A percentile compares a stretch with the other conserved stretches of the same genome.
Conservation (phyloP, 2,113 vertebrate genomes). For the Tyto alba region DNA sequence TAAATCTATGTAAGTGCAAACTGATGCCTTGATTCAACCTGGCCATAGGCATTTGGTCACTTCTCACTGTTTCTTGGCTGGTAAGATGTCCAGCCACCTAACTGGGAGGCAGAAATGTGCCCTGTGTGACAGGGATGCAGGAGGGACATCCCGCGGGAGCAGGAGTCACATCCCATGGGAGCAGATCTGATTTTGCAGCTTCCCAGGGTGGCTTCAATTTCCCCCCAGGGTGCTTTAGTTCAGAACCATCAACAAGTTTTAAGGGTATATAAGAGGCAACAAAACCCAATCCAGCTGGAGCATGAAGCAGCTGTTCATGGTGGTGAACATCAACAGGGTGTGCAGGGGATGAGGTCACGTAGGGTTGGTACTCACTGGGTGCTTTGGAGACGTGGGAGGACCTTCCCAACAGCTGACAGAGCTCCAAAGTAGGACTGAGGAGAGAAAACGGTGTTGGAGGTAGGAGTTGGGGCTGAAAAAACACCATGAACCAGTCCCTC, state of each 20-base stretch:
- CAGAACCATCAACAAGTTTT: background rate
- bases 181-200: background rate
- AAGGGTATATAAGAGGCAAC: background rate
- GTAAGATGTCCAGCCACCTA: background rate
- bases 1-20: background rate
- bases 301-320: background rate
- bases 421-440: background rate
- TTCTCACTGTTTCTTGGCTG: fast-evolving
- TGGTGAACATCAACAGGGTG: background rate
- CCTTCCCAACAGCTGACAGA: background rate
- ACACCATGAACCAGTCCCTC: background rate
- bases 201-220: background rate
- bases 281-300: background rate
- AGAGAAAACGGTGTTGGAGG: background rate
- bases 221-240: background rate
- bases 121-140: background rate
- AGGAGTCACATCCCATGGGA: background rate
- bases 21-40: background rate
- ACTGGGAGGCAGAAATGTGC: background rate
- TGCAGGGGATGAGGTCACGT: background rate
- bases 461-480: background rate
- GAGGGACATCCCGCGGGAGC: too few relatives aligned
- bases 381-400: background rate
- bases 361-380: background rate
- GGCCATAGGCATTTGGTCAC: background rate